These are phyloP conservation scores for Penaeus japonicus DNA, from an alignment of 1,140 invertebrate genomes.

Conservation along the genomic window DNA sequence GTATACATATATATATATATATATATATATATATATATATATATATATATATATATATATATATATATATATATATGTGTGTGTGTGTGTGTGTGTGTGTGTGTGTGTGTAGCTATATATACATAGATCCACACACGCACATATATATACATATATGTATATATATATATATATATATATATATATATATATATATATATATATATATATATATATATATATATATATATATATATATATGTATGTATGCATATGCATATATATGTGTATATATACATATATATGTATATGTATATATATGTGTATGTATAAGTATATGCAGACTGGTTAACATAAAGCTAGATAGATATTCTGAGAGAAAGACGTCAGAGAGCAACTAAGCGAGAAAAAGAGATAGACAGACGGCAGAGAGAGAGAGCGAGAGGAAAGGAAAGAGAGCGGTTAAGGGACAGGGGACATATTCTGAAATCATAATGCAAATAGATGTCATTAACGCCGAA, in stretches of 20 bases:
- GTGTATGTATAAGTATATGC: too few species aligned
- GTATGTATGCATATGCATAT: background rate
- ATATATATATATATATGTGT: slow-evolving; percentile 26
- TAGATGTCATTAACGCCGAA: too few species aligned
- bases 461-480: too few species aligned
- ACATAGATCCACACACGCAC: background rate
- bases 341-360: too few species aligned
- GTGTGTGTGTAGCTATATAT: slow-evolving; percentile 6
- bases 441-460: too few species aligned
- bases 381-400: too few species aligned
- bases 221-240: slow-evolving; percentile 13
- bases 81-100: background rate
- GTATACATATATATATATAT: slow-evolving; percentile 3
- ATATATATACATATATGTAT: slow-evolving; percentile 6
- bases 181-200: slow-evolving; percentile 13
- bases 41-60: slow-evolving; percentile 30
- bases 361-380: too few species aligned
- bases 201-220: slow-evolving; percentile 13
- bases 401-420: too few species aligned
- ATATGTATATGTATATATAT: slow-evolving; percentile 6
- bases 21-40: slow-evolving; percentile 30
- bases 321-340: too few species aligned
- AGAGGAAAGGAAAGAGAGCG: too few species aligned
- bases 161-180: slow-evolving; percentile 13
- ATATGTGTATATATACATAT: slow-evolving; percentile 2